Evolutionary conservation across 2,113 vertebrate species (phyloP), one percentile per base, ranked within the genome.

Genomic region (Nibea coibor): DNA sequence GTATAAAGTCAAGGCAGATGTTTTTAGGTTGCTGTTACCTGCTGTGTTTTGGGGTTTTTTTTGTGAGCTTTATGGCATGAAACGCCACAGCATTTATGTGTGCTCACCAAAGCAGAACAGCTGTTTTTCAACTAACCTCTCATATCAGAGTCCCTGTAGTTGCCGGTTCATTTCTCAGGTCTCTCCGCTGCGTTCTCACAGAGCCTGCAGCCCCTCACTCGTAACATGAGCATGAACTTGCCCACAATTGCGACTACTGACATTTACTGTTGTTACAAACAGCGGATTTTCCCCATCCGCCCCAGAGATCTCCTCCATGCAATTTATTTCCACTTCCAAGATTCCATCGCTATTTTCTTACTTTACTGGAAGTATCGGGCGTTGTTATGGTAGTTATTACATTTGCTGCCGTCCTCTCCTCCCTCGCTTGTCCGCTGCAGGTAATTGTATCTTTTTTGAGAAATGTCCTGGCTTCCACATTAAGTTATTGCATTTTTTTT

Each of bases 361-460:
- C 64, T 83, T 90, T 90, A 87, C 81, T 68, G 65, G 24, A 72
- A 45, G 39, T 66, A 79, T 83, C 68, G 63, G 82, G 80, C 1
- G 10, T 64, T 72, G 26, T 84, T 80, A 67, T 80, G 58, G 75
- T 47, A 43, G 72, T 79, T 87, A 84, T 91, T 89, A 85, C 51
- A 82, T 87, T 88, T 82, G n/a, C 69, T 4, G 11, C 17, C 1
- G 28, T 86, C 85, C 53, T 42, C 31, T 5, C 31, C 57, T 64
- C 19, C 50, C 48, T 72, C 19, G 11, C 53, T 62, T 54, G 62
- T 87, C 80, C 78, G 48, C 53, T 39, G 69, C 47, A 80, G 73
- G 83, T 87, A 85, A 84, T 88, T 87, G 77, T 72, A 26, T 85
- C 65, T 81, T 85, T 39, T 82, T 58, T 63, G 24, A 82, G 59